These are phyloP conservation scores for Galbula dea DNA, from an alignment of 2,113 vertebrate genomes.

Conservation along the genomic window DNA sequence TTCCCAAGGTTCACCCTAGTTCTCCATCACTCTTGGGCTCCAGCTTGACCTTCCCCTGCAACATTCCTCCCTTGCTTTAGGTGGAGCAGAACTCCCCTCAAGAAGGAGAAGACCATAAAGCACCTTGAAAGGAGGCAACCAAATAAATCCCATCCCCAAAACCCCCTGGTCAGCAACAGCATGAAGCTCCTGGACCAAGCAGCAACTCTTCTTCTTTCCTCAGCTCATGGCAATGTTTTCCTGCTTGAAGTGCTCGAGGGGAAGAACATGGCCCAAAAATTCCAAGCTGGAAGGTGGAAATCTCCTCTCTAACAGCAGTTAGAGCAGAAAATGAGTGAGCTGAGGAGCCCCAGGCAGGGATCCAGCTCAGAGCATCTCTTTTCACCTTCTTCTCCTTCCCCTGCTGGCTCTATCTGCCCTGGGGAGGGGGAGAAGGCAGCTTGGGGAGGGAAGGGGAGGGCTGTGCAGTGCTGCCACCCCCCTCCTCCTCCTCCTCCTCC, in stretches of 20 bases:
- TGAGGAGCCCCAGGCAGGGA: not conserved
- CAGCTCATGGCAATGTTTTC: not conserved
- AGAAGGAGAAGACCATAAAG: not conserved
- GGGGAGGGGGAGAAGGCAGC: not conserved
- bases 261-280: not conserved
- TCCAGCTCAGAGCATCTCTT: not conserved
- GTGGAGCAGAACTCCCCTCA: not conserved
- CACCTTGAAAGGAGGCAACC: not conserved
- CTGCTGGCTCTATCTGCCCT: not conserved
- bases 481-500: no score
- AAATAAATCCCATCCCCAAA: not conserved
- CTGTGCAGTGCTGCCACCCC: not conserved
- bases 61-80: not conserved
- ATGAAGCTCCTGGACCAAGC: not conserved
- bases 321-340: rapidly evolving
- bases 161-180: not conserved
- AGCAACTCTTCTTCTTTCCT: rapidly evolving
- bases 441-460: not conserved
- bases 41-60: not conserved
- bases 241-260: not conserved
- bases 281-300: not conserved
- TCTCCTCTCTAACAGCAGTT: not conserved
- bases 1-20: not conserved
- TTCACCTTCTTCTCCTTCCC: not conserved
- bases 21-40: not conserved